These are phyloP conservation scores for Colletes collaris DNA, from an alignment of 2,888 invertebrate genomes.

Conservation along the genomic window DNA sequence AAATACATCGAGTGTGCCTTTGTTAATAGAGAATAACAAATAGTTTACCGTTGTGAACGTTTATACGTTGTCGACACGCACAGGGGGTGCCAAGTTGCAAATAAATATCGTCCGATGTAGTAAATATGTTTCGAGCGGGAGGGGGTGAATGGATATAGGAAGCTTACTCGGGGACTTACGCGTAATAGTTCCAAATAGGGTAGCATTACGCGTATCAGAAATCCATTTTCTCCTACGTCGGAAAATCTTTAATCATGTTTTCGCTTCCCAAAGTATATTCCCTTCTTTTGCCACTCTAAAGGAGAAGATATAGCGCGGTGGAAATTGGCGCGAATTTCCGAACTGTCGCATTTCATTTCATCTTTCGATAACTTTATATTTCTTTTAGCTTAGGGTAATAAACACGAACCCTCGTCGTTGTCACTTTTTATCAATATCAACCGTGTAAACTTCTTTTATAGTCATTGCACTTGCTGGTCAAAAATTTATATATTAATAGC, in stretches of 20 bases:
- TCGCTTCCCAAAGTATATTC: conserved; percentile 61
- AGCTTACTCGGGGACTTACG: conserved; percentile 77
- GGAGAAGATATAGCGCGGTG: conserved; percentile 43
- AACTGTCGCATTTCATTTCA: conserved; percentile 3
- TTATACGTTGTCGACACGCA: conserved; percentile 42
- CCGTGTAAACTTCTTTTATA: too few relatives aligned
- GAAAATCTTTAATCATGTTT: conserved; percentile 81
- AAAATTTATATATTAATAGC: too few relatives aligned
- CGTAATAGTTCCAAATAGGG: conserved; percentile 81
- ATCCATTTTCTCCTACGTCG: conserved; percentile 79
- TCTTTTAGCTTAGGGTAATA: neutral
- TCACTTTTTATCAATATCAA: neutral
- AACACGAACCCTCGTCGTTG: neutral
- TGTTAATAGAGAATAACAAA: neutral
- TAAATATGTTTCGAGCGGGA: conserved; percentile 72
- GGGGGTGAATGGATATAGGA: conserved; percentile 74
- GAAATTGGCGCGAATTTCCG: conserved; percentile 45
- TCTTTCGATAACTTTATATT: neutral
- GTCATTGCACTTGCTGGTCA: too few relatives aligned
- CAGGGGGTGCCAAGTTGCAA: conserved; percentile 57
- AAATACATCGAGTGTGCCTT: too few relatives aligned
- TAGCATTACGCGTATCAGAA: conserved; percentile 80
- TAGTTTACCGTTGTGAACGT: neutral
- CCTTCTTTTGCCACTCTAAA: conserved; percentile 48
- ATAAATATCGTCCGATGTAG: conserved; percentile 70